Evolutionary conservation across 2,888 invertebrate species (phyloP).

Genomic region (Protodeltote pygarga): DNA sequence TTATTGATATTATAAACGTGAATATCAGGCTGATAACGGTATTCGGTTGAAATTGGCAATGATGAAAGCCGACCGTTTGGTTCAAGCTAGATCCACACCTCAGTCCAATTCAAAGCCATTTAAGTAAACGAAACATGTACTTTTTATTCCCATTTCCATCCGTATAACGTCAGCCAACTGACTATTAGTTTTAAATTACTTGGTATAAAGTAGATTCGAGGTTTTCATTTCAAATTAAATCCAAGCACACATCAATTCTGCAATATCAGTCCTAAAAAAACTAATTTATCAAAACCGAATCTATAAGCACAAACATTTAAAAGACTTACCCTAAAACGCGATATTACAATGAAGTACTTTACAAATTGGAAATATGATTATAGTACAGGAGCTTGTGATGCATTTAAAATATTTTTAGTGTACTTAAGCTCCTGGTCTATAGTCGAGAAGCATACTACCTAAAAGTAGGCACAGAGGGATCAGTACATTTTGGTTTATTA

Average conservation of each 20-base stretch:
- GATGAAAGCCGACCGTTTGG: too few species aligned
- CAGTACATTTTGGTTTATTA: slow-evolving; percentile 85
- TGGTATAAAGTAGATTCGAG: too few species aligned
- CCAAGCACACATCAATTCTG: background rate
- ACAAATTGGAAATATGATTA: slow-evolving; percentile 59
- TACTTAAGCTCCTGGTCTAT: slow-evolving; percentile 50
- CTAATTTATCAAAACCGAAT: slow-evolving; percentile 1
- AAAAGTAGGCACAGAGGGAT: slow-evolving; percentile 85
- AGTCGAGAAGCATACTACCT: slow-evolving; percentile 55
- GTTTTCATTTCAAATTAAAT: too few species aligned
- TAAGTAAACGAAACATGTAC: too few species aligned
- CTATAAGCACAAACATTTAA: slow-evolving; percentile 53
- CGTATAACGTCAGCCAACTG: too few species aligned
- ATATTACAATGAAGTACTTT: slow-evolving; percentile 60
- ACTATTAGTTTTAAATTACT: too few species aligned
- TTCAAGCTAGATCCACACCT: too few species aligned
- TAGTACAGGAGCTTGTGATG: slow-evolving; percentile 51
- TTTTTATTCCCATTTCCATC: too few species aligned
- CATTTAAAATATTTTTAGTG: slow-evolving; percentile 36
- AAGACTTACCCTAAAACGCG: slow-evolving; percentile 48
- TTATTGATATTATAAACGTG: too few species aligned
- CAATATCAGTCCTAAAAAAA: slow-evolving; percentile 23
- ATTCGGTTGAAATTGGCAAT: too few species aligned
- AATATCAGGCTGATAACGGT: too few species aligned
- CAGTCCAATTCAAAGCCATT: too few species aligned